Evolutionary conservation across 2,888 invertebrate species (phyloP).

Genomic region (Galeopsomyia nigrocyanea): DNA sequence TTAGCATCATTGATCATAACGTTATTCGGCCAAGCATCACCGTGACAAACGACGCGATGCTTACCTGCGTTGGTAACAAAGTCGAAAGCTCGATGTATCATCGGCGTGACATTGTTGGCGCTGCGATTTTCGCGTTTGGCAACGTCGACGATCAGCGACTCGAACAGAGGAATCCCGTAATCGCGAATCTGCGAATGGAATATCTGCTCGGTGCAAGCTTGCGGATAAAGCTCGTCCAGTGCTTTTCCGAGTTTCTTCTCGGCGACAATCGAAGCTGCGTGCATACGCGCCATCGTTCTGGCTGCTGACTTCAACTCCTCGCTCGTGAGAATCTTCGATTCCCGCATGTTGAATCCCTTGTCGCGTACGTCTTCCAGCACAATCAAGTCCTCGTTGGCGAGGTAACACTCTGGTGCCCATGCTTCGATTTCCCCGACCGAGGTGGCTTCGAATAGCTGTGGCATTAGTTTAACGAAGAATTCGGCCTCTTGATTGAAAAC

Average conservation of each 20-base stretch:
- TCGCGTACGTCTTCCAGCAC: conserved; percentile 67
- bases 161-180: background rate
- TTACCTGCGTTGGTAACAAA: background rate
- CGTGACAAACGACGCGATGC: conserved; percentile 53
- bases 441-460: background rate
- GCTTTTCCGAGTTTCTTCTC: conserved; percentile 48
- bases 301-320: conserved; percentile 50
- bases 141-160: background rate
- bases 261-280: conserved; percentile 57
- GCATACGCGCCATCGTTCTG: conserved; percentile 55
- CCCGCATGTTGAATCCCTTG: conserved; percentile 57
- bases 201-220: conserved; percentile 20
- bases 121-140: background rate
- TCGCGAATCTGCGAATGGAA: background rate
- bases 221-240: conserved; percentile 14
- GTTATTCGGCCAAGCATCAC: conserved; percentile 31
- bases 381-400: conserved; percentile 59
- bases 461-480: conserved; percentile 68
- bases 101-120: background rate
- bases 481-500: conserved; percentile 70
- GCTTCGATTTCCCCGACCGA: background rate
- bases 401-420: conserved; percentile 63
- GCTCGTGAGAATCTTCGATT: conserved; percentile 52
- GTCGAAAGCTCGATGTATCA: background rate
- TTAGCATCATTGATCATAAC: background rate